Conservation (phyloP, 2,888 invertebrate genomes). For the Drosophila atripex region DNA sequence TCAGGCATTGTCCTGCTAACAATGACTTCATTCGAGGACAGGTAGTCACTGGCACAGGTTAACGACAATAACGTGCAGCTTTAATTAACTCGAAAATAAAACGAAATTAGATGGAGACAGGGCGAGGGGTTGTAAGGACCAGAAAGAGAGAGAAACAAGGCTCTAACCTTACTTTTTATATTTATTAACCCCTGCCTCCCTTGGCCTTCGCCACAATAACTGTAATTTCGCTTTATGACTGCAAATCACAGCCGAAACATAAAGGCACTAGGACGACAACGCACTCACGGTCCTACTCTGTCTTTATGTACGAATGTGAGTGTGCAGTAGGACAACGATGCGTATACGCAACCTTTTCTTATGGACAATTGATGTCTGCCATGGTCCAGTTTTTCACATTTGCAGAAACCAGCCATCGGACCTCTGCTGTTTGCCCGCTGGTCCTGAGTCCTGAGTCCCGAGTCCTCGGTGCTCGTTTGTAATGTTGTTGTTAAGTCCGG, state of each 20-base stretch:
- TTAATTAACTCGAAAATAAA: slow-evolving; percentile 78
- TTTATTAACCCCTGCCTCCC: slow-evolving; percentile 71
- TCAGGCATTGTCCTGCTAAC: slow-evolving; percentile 41
- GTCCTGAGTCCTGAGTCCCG: slow-evolving; percentile 27
- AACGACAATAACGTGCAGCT: slow-evolving; percentile 65
- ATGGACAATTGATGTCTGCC: slow-evolving; percentile 77
- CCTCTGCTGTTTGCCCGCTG: slow-evolving; percentile 68
- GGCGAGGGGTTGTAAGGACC: slow-evolving; percentile 26
- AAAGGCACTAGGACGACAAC: slow-evolving; percentile 56
- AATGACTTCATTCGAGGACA: slow-evolving; percentile 51
- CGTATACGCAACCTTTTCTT: slow-evolving; percentile 80
- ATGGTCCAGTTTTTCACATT: slow-evolving; percentile 31
- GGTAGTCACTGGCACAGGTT: slow-evolving; percentile 46
- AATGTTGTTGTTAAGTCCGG: slow-evolving; percentile 78
- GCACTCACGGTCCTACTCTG: slow-evolving; percentile 18
- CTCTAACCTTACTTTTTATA: slow-evolving; percentile 72
- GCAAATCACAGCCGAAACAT: slow-evolving; percentile 78
- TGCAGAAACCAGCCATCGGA: slow-evolving; percentile 21
- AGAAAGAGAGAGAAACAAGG: slow-evolving; percentile 19
- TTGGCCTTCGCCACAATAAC: slow-evolving; percentile 67
- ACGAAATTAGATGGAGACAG: slow-evolving; percentile 54
- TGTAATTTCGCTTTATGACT: slow-evolving; percentile 80
- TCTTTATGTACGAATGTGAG: neutral
- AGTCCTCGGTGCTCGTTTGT: slow-evolving; percentile 58
- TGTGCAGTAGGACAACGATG: slow-evolving; percentile 48